Percentiles rank a stretch among this genome's conserved stretches.
Conservation (phyloP, 2,888 invertebrate species). For the Drosophila mercatorum region DNA sequence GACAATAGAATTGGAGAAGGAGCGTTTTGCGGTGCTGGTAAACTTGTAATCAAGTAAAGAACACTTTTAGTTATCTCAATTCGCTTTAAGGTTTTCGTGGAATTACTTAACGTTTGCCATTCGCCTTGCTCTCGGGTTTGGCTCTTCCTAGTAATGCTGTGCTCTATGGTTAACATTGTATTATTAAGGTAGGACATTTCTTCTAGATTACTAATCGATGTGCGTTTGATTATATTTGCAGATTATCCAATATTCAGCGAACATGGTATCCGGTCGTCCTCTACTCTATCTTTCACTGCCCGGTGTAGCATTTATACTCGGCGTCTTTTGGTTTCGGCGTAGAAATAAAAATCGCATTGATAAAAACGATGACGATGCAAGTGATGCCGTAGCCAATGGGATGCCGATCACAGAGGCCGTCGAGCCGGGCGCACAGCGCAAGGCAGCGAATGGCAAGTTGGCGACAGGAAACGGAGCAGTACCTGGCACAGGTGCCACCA, state of each 20-base stretch:
- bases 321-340: conserved; percentile 92
- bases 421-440: conserved; percentile 40
- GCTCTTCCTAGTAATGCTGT: neutral
- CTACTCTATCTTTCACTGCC: conserved; percentile 92
- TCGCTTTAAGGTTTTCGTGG: neutral
- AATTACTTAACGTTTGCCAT: neutral
- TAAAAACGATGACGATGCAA: conserved; percentile 70
- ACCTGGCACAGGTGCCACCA: conserved; percentile 22
- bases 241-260: conserved; percentile 83
- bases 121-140: too few species aligned
- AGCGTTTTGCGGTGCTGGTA: neutral
- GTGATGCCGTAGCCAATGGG: conserved; percentile 51
- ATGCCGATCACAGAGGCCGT: conserved; percentile 51
- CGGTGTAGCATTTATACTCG: conserved; percentile 91
- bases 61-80: too few species aligned
- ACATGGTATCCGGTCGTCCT: conserved; percentile 92
- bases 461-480: conserved; percentile 32
- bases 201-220: neutral
- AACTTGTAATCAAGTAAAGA: too few species aligned
- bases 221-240: conserved; percentile 34
- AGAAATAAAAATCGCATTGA: conserved; percentile 86
- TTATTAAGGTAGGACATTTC: neutral
- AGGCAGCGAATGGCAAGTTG: conserved; percentile 47
- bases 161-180: neutral
- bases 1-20: neutral